phyloP scores from a whole-genome alignment of 2,113 vertebrate species.

The Neogobius melanostomus region DNA sequence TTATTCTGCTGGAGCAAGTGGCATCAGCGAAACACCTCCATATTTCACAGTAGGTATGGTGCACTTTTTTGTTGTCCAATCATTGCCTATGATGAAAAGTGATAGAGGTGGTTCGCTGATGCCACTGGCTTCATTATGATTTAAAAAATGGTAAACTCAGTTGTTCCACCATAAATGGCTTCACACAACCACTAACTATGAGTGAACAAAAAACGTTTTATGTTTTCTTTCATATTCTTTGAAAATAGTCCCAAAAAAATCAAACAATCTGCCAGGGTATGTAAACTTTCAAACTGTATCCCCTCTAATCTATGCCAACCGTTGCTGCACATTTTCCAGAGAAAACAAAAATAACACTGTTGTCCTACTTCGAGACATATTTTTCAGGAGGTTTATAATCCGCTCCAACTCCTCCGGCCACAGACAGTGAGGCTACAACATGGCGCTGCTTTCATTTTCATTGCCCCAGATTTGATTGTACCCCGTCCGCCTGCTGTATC shows the following conservation, averaged over 20 bases:
- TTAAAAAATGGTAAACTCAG: no score
- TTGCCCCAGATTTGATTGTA: slow-evolving; percentile 67
- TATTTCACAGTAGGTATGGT: no score
- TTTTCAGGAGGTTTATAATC: slow-evolving; percentile 40
- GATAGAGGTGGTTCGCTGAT: not conserved
- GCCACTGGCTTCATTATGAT: no score
- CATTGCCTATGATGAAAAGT: not conserved
- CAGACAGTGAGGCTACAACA: slow-evolving; percentile 44
- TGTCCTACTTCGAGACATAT: slow-evolving; percentile 49
- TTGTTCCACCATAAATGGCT: no score
- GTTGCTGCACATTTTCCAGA: not conserved
- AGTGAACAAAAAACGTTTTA: no score
- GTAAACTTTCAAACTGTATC: not conserved
- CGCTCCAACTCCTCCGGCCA: slow-evolving; percentile 44
- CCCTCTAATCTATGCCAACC: not conserved
- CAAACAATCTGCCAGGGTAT: not conserved
- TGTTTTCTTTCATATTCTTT: no score
- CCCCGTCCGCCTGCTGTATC: slow-evolving; percentile 57
- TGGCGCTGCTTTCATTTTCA: slow-evolving; percentile 50
- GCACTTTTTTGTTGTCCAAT: not conserved
- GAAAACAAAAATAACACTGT: slow-evolving; percentile 8
- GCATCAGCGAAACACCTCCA: no score
- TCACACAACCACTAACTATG: no score
- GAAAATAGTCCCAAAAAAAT: no score
- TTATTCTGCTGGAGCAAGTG: no score